phyloP scores from a whole-genome alignment of 2,888 invertebrate genomes.

The Pachycephus smyrnensis region DNA sequence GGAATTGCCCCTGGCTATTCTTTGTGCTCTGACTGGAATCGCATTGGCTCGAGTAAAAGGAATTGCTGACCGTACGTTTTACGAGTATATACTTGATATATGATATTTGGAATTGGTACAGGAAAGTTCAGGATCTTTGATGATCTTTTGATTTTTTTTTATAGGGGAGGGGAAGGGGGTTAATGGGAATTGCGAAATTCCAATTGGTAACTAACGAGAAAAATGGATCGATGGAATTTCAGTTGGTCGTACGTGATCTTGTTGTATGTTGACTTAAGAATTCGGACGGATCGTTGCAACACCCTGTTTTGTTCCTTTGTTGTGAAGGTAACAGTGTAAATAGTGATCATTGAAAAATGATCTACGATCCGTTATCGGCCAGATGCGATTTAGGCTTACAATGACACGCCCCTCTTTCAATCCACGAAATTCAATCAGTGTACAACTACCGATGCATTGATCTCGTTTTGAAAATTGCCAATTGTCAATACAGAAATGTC shows the following conservation, averaged over 20 bases:
- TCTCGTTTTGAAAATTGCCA: neutral
- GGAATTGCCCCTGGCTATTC: slow-evolving; percentile 23
- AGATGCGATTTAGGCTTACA: neutral
- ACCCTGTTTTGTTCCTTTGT: neutral
- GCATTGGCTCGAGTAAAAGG: neutral
- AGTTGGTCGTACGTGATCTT: neutral
- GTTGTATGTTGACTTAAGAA: neutral
- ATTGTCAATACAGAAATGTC: neutral
- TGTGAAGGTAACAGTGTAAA: neutral
- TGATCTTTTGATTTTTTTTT: neutral
- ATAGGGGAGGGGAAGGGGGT: fast-evolving
- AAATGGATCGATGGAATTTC: neutral
- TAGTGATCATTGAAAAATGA: neutral
- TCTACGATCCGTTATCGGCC: neutral
- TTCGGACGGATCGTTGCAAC: neutral
- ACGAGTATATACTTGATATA: neutral
- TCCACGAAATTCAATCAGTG: neutral
- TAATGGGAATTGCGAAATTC: neutral
- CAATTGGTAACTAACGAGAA: neutral
- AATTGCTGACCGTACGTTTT: neutral
- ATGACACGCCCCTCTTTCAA: neutral
- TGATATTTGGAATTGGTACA: neutral
- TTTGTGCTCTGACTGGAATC: neutral
- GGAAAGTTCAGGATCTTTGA: neutral
- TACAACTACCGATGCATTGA: neutral